Conservation (phyloP, 2,797 vertebrate species). For the Scleropages formosus region DNA sequence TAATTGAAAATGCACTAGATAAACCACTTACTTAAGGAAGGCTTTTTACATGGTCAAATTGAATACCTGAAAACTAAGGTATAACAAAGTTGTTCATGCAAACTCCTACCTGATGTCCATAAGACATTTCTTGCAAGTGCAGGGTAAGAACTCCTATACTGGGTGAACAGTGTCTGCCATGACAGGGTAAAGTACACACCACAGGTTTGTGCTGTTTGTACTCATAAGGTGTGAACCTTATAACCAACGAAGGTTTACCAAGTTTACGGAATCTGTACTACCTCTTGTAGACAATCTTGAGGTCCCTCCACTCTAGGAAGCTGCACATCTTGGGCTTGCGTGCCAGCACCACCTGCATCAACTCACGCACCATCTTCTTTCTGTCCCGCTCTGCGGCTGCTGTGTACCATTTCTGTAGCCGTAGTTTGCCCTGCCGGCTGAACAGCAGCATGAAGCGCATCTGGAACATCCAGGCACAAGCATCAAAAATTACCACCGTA, state of each 20-base stretch:
- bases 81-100: no score
- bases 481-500: not conserved
- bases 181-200: no score
- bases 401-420: slow-evolving; percentile 90
- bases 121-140: no score
- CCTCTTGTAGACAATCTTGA: slow-evolving; percentile 88
- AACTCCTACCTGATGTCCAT: no score
- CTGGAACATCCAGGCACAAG: slow-evolving; percentile 24
- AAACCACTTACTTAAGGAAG: no score
- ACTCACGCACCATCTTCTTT: slow-evolving; percentile 77
- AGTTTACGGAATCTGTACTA: slow-evolving; percentile 27
- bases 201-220: no score
- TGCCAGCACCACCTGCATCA: slow-evolving; percentile 79
- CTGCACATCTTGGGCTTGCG: slow-evolving; percentile 95
- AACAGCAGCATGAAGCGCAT: slow-evolving; percentile 75
- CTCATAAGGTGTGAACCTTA: not conserved
- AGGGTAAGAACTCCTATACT: no score
- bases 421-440: slow-evolving; percentile 89
- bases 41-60: no score
- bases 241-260: slow-evolving; percentile 37
- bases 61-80: no score
- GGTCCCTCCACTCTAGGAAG: slow-evolving; percentile 73
- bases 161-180: no score
- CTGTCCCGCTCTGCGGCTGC: slow-evolving; percentile 84
- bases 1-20: no score